phyloP scores from a whole-genome alignment of 1,140 invertebrate genomes.

The Mercenaria mercenaria region DNA sequence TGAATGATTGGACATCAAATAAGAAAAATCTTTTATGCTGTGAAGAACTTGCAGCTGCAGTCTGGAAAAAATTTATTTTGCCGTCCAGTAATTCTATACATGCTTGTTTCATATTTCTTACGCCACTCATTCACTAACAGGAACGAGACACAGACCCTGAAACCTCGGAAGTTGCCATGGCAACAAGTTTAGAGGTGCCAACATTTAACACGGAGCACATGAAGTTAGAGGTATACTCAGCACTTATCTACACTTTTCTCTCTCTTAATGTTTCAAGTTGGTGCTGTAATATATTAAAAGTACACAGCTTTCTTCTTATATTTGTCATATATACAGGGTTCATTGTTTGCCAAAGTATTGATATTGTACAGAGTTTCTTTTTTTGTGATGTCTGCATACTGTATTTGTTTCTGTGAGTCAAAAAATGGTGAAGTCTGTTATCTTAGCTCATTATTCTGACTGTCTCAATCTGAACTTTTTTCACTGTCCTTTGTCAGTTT shows the following conservation, averaged over 20 bases:
- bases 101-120: constrained; percentile 5
- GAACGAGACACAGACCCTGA: constrained; percentile 66
- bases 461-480: too few relatives aligned
- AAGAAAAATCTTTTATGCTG: too few relatives aligned
- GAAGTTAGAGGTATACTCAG: constrained; percentile 47
- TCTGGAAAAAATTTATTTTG: neutral
- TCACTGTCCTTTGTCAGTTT: too few relatives aligned
- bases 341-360: neutral
- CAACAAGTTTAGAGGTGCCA: constrained; percentile 55
- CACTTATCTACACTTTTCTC: neutral
- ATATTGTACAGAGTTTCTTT: neutral
- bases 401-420: constrained; percentile 15
- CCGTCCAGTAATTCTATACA: neutral
- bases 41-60: too few relatives aligned
- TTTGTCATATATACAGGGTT: neutral
- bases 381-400: neutral
- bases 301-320: neutral
- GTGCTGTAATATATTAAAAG: neutral
- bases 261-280: neutral
- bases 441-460: too few relatives aligned
- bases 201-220: constrained; percentile 28
- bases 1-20: neutral
- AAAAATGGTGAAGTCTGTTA: too few relatives aligned
- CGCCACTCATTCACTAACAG: constrained; percentile 49
- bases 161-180: constrained; percentile 53